Base-by-base conservation (phyloP, 1,140 invertebrate species). In the Sitophilus oryzae region DNA sequence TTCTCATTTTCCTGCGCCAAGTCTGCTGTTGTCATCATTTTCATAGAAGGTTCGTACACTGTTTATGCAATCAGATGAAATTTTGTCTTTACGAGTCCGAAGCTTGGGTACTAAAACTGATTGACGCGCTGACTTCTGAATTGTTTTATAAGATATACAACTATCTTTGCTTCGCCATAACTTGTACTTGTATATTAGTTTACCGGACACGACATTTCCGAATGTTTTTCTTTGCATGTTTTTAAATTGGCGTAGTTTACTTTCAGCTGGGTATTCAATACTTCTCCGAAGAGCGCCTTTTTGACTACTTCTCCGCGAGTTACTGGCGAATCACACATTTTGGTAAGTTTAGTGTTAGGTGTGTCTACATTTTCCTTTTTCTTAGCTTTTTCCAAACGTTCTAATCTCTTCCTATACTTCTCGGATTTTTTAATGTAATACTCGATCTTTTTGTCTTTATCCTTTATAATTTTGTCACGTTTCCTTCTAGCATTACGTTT, bases 1-100 rank as follows among this genome's bases (percentile, higher is more conserved):
- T 42, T 42, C 40, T 18, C 40, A 10, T 42, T 42, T 42, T 42
- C 40, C 40, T 42, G 40, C 5, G 15, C 40, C 40, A 42, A 42
- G 5, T 18, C 40, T 42, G 40, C 40, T 3, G 40, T 42, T 18
- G 40, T 42, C 40, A 42, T 42, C 40, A 18, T 42, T 42, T 42
- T 42, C 16, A 42, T 42, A 18, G 16, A 42, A 42, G 5, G 5
- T 40, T 5, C 11, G 5, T 16, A 18, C 5, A 3, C 16, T 5
- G 4, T 10, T 42, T 5, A 18, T 18, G 15, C 40, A 18, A 18
- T 42, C 16, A 42, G 3, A 3, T 37, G 35, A 11, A 37, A 37
- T 11, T 37, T 11, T 37, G 11, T 37, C 35, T 37, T 11, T 18
- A 5, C 40, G 5, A 42, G 5, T 42, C 40, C 15, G 40, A 18